Percentiles rank a stretch among this genome's conserved stretches.
These are phyloP conservation scores for Cossypha niveicapilla DNA, from an alignment of 2,797 vertebrate species.

Conservation along the genomic window DNA sequence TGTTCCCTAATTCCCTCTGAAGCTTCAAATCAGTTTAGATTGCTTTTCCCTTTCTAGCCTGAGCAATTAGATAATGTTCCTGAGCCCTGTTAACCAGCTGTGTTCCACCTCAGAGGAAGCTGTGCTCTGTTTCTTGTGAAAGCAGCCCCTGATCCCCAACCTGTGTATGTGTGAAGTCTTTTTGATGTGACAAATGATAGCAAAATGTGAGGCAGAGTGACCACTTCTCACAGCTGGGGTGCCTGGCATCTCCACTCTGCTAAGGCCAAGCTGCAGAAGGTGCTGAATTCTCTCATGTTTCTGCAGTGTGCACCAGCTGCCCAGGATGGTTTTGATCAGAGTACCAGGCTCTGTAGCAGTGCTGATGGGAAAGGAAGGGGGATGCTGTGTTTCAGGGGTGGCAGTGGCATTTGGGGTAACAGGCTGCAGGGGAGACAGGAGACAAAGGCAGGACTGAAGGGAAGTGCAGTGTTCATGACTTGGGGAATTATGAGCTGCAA, in stretches of 20 bases:
- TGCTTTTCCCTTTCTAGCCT: constrained; percentile 42
- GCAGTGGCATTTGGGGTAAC: not conserved
- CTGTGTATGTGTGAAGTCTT: not conserved
- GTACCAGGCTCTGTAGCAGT: not conserved
- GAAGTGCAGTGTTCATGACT: not conserved
- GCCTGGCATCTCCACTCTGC: not conserved
- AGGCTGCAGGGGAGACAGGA: not conserved
- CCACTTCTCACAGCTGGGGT: not conserved
- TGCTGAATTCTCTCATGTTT: not conserved
- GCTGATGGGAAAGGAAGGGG: not conserved
- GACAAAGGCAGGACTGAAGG: not conserved
- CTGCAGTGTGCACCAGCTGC: not conserved
- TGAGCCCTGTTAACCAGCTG: constrained; percentile 16
- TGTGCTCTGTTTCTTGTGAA: not conserved
- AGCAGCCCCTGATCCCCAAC: not conserved
- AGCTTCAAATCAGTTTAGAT: constrained; percentile 52
- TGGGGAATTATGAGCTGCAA: not conserved
- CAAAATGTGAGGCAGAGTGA: not conserved
- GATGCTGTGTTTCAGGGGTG: not conserved
- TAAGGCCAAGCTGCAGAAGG: not conserved
- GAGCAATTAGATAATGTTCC: constrained; percentile 35
- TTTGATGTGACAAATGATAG: not conserved
- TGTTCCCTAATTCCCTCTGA: constrained; percentile 44
- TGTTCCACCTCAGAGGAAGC: not conserved
- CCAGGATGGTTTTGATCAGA: not conserved